phyloP scores from a whole-genome alignment of 2,888 invertebrate species.

The Apodemia zela region DNA sequence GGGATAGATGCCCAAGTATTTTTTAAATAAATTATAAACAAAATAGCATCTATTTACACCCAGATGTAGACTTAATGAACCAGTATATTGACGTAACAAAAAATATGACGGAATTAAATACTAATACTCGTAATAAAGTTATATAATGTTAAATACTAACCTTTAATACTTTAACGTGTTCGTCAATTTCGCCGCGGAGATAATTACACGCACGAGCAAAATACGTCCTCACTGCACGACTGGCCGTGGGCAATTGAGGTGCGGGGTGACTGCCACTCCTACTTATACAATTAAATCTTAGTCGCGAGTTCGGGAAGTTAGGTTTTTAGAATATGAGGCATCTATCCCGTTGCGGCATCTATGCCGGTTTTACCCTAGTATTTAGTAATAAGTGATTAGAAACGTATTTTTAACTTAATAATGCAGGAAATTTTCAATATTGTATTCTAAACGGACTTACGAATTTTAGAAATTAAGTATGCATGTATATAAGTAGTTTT shows the following conservation, averaged over 20 bases:
- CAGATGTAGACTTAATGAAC: conserved; percentile 26
- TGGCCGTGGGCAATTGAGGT: conserved; percentile 36
- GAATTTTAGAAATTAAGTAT: too few species aligned
- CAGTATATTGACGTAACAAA: conserved; percentile 28
- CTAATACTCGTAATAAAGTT: conserved; percentile 28
- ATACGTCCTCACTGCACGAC: conserved; percentile 45
- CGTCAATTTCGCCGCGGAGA: conserved; percentile 1
- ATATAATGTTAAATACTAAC: conserved; percentile 22
- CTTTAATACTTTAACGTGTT: conserved; percentile 26
- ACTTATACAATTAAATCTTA: conserved; percentile 20
- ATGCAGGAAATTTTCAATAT: too few species aligned
- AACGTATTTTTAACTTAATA: too few species aligned
- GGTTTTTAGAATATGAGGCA: conserved; percentile 27
- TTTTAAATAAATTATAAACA: conserved; percentile 29
- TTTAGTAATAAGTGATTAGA: too few species aligned
- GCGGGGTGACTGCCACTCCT: conserved; percentile 22
- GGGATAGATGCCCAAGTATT: conserved; percentile 21
- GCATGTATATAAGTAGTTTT: too few species aligned
- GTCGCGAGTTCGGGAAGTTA: conserved; percentile 24
- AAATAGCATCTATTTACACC: conserved; percentile 27
- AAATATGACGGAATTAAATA: conserved; percentile 23
- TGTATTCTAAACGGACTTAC: too few species aligned
- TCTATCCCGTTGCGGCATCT: conserved; percentile 26
- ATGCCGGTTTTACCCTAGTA: conserved; percentile 27
- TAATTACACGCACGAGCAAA: conserved; percentile 24